A percentile compares a stretch with the other conserved stretches of the same genome.
phyloP scores from a whole-genome alignment of 1,140 invertebrate species.

The Rhynchophorus ferrugineus region DNA sequence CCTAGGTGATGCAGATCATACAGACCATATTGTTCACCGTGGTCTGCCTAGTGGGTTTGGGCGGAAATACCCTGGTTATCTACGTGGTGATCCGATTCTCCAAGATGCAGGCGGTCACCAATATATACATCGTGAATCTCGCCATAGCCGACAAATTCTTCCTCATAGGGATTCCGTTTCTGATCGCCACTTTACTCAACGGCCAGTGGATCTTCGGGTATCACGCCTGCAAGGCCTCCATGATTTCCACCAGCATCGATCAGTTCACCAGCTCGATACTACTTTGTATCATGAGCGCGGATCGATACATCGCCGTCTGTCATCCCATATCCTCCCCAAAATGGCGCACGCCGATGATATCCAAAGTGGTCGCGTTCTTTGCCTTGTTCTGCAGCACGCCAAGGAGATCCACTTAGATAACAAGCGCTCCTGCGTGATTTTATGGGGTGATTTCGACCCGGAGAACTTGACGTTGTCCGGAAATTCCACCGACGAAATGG shows the following conservation, averaged over 20 bases:
- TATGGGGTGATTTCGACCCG: constrained; percentile 42
- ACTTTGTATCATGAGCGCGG: constrained; percentile 90
- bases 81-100: constrained; percentile 89
- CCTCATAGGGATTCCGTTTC: constrained; percentile 85
- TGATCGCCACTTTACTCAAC: constrained; percentile 79
- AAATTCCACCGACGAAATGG: constrained; percentile 43
- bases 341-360: constrained; percentile 78
- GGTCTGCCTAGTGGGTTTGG: constrained; percentile 80
- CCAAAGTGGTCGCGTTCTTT: constrained; percentile 71
- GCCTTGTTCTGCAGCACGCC: constrained; percentile 86
- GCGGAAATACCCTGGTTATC: constrained; percentile 91
- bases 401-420: constrained; percentile 54
- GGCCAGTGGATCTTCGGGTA: constrained; percentile 85
- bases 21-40: constrained; percentile 64
- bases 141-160: constrained; percentile 94
- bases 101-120: constrained; percentile 97
- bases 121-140: constrained; percentile 93
- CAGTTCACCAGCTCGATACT: constrained; percentile 93
- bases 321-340: constrained; percentile 86
- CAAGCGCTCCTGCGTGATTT: constrained; percentile 67
- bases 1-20: constrained; percentile 27
- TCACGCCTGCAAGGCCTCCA: constrained; percentile 87
- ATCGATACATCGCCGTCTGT: constrained; percentile 94
- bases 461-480: constrained; percentile 35
- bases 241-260: constrained; percentile 90